Evolutionary conservation across 2,888 invertebrate species (phyloP), one percentile per base, ranked within the genome.

Genomic region (Nomada fucata): DNA sequence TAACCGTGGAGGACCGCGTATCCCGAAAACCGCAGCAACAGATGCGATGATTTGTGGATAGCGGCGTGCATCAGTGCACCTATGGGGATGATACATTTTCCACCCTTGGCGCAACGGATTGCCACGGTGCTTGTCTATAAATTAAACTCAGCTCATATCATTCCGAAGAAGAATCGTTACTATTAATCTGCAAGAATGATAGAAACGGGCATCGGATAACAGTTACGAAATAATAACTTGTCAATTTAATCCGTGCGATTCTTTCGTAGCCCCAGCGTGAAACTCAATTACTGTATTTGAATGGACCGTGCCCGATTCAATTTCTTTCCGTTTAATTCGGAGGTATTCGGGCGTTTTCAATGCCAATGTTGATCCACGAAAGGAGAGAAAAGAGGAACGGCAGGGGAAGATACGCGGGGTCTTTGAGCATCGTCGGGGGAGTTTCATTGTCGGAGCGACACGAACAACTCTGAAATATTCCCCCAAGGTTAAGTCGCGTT

Each of bases 11-110:
- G 81, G 65, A 36, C 64, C 72, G 75, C 79, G 78, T 79, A 82
- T 71, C 75, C 77, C 86, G 88, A 89, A 92, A 91, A 90, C 91
- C 90, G 83, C 91, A 89, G 89, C 87, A 90, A 88, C 90, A 91
- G 91, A 90, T 91, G 90, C 89, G 88, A 89, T 91, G 91, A 92
- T 92, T 92, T 91, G 91, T 92, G 90, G 87, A 89, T 80, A 82
- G 76, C 60, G 75, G 69, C 64, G 76, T 57, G 85, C 83, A 85
- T 85, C 85, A 82, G 76, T 84, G 83, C 75, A 70, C 79, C 86
- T 71, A 70, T 60, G 73, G 86, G 87, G 84, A 83, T 87, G 83
- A 89, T 83, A 84, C 80, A 65, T 72, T 79, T 76, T 78, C 76
- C 79, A 61, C 55, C 60, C 60, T 15, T 57, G 73, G 7, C 71